phyloP scores from a whole-genome alignment of 2,888 invertebrate genomes.

The Drosophila kanekoi region DNA sequence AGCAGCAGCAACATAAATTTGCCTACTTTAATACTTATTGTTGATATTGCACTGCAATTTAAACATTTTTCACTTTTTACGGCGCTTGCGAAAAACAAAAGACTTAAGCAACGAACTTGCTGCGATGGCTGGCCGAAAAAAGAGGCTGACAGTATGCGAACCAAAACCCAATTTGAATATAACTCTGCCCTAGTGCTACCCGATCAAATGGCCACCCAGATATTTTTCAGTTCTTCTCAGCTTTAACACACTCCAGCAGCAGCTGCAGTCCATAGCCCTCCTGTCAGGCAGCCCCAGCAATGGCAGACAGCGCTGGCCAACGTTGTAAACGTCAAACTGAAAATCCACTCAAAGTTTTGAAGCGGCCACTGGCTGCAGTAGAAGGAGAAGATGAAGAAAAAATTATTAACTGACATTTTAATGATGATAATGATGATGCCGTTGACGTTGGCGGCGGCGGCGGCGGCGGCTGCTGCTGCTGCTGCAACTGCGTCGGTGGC shows the following conservation, averaged over 20 bases:
- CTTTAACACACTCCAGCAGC: conserved; percentile 36
- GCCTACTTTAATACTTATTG: conserved; percentile 72
- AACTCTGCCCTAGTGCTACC: background rate
- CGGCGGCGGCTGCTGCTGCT: conserved; percentile 51
- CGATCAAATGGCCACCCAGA: conserved; percentile 51
- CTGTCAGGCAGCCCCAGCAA: conserved; percentile 38
- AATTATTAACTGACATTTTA: conserved; percentile 83
- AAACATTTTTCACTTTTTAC: conserved; percentile 76
- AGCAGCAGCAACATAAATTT: conserved; percentile 54
- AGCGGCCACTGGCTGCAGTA: conserved; percentile 29
- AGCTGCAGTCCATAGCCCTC: conserved; percentile 26
- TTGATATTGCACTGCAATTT: conserved; percentile 78
- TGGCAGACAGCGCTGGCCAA: conserved; percentile 31
- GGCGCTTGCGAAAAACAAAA: conserved; percentile 65
- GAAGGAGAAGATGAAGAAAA: conserved; percentile 36
- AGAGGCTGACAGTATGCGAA: conserved; percentile 22
- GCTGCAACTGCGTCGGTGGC: conserved; percentile 80
- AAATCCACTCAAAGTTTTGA: conserved; percentile 70
- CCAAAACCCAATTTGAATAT: conserved; percentile 17
- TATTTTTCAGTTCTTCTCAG: conserved; percentile 26
- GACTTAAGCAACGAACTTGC: conserved; percentile 79
- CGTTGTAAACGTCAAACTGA: conserved; percentile 70
- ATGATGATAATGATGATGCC: conserved; percentile 83
- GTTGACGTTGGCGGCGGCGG: conserved; percentile 56
- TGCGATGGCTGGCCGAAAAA: conserved; percentile 28